These are phyloP conservation scores for Pelobates fuscus DNA, from an alignment of 2,113 vertebrate species.

Conservation along the genomic window DNA sequence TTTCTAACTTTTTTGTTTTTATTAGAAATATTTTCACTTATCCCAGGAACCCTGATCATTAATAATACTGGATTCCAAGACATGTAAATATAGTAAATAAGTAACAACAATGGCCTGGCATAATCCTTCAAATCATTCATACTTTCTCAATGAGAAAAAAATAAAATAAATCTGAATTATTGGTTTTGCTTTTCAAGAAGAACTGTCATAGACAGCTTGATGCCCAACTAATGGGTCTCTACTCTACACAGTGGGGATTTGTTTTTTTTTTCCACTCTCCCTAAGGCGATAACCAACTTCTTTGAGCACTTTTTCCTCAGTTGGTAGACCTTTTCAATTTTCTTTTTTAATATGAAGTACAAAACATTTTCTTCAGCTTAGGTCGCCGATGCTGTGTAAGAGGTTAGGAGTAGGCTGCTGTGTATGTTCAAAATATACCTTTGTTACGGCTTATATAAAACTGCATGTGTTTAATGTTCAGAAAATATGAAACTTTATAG, in stretches of 20 bases:
- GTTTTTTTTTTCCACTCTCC: conserved; percentile 22
- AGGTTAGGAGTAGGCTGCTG: conserved; percentile 33
- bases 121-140: conserved; percentile 12
- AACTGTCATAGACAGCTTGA: conserved; percentile 37
- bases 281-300: conserved; percentile 35
- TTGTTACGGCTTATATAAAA: conserved; percentile 29
- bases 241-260: conserved; percentile 35
- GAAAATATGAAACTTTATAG: conserved; percentile 24
- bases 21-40: too few species aligned
- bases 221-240: conserved; percentile 36
- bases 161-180: conserved; percentile 34
- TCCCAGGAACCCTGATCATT: too few species aligned
- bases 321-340: conserved; percentile 33
- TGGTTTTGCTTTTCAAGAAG: conserved; percentile 35
- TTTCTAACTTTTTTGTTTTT: too few species aligned
- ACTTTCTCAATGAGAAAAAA: neutral
- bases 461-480: conserved; percentile 23
- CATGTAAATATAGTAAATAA: neutral
- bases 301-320: conserved; percentile 37
- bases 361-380: conserved; percentile 24
- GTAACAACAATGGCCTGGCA: neutral
- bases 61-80: neutral
- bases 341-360: conserved; percentile 40
- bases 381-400: conserved; percentile 31
- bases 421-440: conserved; percentile 11